These are phyloP conservation scores for Coendou prehensilis DNA, from an alignment of 2,797 vertebrate genomes.

Conservation along the genomic window DNA sequence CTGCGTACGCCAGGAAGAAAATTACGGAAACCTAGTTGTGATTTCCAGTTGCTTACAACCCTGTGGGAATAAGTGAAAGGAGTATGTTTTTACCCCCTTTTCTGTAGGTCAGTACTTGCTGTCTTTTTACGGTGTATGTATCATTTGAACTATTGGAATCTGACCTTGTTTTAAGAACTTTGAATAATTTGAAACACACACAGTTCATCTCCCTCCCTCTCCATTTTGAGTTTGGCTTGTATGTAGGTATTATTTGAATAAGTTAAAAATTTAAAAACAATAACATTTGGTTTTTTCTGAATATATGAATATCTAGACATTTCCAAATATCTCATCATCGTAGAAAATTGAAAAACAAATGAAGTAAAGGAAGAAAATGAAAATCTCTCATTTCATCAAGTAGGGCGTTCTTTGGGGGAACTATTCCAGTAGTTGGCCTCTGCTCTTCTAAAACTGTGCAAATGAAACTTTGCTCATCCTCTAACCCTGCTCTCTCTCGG, in stretches of 20 bases:
- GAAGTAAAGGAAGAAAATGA: slow-evolving; percentile 40
- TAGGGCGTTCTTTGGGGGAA: not conserved
- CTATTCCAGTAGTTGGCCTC: not conserved
- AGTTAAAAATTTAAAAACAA: not conserved
- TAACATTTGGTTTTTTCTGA: not conserved
- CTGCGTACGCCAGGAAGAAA: not conserved
- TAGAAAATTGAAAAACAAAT: slow-evolving; percentile 45
- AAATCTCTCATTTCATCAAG: not conserved
- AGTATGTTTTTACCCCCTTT: not conserved
- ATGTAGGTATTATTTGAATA: slow-evolving; percentile 12
- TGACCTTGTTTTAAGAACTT: slow-evolving; percentile 45
- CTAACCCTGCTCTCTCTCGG: not conserved
- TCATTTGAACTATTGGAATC: slow-evolving; percentile 53
- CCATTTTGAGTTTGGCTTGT: slow-evolving; percentile 28
- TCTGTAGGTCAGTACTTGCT: not conserved
- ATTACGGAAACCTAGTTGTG: not conserved
- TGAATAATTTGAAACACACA: not conserved
- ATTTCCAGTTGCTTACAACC: not conserved
- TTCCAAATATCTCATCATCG: slow-evolving; percentile 46
- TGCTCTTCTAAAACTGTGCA: not conserved
- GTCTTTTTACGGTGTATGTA: not conserved
- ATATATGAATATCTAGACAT: slow-evolving; percentile 25
- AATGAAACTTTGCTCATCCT: not conserved
- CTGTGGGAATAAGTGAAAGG: not conserved
- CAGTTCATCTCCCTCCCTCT: not conserved